These are phyloP conservation scores for Petrolisthes cinctipes DNA, from an alignment of 2,888 invertebrate genomes.

Conservation along the genomic window DNA sequence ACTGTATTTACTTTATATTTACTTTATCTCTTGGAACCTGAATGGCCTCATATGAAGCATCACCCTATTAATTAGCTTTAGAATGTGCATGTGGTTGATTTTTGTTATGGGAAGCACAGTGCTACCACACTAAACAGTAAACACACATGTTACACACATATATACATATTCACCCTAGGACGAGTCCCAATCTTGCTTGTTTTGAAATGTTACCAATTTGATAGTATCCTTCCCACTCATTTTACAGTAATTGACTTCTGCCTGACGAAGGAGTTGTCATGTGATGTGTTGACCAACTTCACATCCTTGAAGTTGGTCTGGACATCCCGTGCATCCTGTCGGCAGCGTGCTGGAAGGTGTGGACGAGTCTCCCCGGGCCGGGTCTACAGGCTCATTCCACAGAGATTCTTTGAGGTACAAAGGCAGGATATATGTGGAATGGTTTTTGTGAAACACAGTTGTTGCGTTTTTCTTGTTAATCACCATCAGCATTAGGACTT, in stretches of 20 bases:
- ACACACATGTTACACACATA: no score
- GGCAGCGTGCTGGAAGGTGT: conserved; percentile 89
- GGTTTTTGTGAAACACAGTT: no score
- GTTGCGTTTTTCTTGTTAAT: no score
- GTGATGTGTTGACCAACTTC: conserved; percentile 83
- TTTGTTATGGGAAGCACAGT: no score
- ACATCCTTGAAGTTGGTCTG: conserved; percentile 83
- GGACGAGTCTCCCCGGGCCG: conserved; percentile 87
- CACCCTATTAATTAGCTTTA: no score
- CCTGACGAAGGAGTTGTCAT: conserved; percentile 84
- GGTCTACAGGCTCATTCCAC: conserved; percentile 84
- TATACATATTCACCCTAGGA: not conserved
- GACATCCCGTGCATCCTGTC: conserved; percentile 91
- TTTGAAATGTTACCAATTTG: not conserved
- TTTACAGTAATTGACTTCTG: conserved; percentile 89
- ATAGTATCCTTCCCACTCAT: not conserved
- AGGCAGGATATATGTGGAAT: no score
- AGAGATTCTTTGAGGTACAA: conserved; percentile 74
- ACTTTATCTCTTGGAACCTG: no score
- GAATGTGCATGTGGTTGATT: no score
- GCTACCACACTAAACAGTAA: no score
- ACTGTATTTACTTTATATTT: no score
- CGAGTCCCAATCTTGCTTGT: not conserved
- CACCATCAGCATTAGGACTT: no score
- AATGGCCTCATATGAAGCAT: no score